Conservation (phyloP, 1,140 invertebrate species). For the Drusus annulatus region DNA sequence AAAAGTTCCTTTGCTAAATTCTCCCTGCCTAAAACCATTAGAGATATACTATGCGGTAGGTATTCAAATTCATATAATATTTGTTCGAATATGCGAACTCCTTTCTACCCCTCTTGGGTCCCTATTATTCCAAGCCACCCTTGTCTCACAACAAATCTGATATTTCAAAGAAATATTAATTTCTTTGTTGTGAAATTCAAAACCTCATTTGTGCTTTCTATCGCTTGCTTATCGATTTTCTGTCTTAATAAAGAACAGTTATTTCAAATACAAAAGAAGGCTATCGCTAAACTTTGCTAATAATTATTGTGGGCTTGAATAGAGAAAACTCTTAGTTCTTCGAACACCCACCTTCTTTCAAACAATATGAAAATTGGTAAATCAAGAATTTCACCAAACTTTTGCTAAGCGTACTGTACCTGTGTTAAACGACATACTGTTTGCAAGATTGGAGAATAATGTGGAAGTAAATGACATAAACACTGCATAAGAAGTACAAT, state of each 20-base stretch:
- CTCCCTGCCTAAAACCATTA: no score
- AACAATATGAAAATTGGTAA: slow-evolving; percentile 29
- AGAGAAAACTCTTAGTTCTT: not conserved
- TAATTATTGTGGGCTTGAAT: slow-evolving; percentile 17
- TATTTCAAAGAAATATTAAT: slow-evolving; percentile 14
- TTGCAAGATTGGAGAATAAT: no score
- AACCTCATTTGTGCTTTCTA: slow-evolving; percentile 26
- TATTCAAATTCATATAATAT: no score
- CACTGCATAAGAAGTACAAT: no score
- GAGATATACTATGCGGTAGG: no score
- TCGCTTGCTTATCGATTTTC: slow-evolving; percentile 17
- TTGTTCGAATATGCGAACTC: no score
- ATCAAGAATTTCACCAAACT: slow-evolving; percentile 12
- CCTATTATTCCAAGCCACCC: not conserved
- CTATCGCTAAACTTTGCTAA: slow-evolving; percentile 22
- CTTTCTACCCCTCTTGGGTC: not conserved
- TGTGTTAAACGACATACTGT: not conserved
- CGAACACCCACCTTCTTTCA: not conserved
- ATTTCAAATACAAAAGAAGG: slow-evolving; percentile 15
- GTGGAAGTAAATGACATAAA: no score
- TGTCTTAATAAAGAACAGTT: slow-evolving; percentile 34
- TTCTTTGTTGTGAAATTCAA: slow-evolving; percentile 26
- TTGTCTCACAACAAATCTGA: not conserved
- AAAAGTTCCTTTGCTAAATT: no score
- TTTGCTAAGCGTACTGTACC: not conserved